Percentiles rank a stretch among this genome's conserved stretches.
Evolutionary conservation across 2,797 vertebrate species (phyloP).

Genomic region (Eleutherodactylus coqui): DNA sequence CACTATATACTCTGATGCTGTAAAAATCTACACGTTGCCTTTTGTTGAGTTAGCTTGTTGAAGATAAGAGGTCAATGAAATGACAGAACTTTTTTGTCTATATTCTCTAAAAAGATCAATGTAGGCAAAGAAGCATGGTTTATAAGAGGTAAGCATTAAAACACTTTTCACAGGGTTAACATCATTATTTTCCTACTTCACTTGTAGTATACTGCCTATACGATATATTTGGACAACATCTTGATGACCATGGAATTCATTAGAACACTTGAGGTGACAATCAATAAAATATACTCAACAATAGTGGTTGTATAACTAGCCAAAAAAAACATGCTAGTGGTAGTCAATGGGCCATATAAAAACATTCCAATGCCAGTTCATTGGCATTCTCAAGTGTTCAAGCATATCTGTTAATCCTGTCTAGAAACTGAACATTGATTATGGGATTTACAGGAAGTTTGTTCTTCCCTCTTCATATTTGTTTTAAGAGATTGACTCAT

Average conservation of each 20-base stretch:
- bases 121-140: background rate
- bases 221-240: background rate
- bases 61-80: conserved; percentile 5
- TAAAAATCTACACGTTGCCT: background rate
- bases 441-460: background rate
- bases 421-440: no score
- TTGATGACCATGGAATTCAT: background rate
- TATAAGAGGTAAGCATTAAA: conserved; percentile 8
- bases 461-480: background rate
- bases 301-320: background rate
- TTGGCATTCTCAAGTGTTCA: background rate
- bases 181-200: background rate
- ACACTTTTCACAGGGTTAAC: background rate
- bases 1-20: background rate
- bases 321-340: background rate
- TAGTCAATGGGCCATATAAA: background rate
- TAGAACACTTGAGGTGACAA: background rate
- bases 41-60: conserved; percentile 3
- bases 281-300: background rate
- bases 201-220: background rate
- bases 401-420: no score
- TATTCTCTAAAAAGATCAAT: background rate
- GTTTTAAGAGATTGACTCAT: background rate
- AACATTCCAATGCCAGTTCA: background rate
- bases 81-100: background rate